Percentiles rank a stretch among this genome's conserved stretches.
These are phyloP conservation scores for Serripes groenlandicus DNA, from an alignment of 2,888 invertebrate genomes.

Conservation along the genomic window DNA sequence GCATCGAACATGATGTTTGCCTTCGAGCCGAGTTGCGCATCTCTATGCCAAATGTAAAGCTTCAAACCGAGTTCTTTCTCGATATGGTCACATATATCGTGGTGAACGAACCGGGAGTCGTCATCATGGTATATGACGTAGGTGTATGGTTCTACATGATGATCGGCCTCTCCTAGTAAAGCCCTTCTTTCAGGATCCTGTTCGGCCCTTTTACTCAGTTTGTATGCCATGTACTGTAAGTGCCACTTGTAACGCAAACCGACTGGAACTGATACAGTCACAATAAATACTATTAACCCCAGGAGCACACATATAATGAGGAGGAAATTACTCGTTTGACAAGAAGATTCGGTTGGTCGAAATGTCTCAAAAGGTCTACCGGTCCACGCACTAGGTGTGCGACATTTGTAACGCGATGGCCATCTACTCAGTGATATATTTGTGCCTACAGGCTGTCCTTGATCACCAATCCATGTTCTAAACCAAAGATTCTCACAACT, in stretches of 20 bases:
- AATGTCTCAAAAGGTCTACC: background rate
- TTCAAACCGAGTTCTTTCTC: constrained; percentile 13
- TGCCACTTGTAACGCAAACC: constrained; percentile 19
- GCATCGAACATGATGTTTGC: constrained; percentile 34
- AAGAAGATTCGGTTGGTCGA: constrained; percentile 3
- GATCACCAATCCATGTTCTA: background rate
- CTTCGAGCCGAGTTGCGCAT: constrained; percentile 18
- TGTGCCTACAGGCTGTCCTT: background rate
- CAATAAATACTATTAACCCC: background rate
- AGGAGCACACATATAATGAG: background rate
- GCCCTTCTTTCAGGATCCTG: background rate
- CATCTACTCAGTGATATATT: background rate
- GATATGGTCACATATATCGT: background rate
- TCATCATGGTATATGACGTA: constrained; percentile 38
- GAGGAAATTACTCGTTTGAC: background rate
- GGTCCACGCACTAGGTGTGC: background rate
- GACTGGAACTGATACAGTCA: background rate
- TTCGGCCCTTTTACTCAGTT: background rate
- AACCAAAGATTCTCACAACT: constrained; percentile 37
- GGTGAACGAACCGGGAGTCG: constrained; percentile 14
- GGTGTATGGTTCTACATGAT: background rate
- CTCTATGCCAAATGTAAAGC: constrained; percentile 28
- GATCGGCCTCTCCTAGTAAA: background rate
- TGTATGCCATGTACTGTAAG: background rate
- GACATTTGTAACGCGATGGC: background rate